Evolutionary conservation across 2,113 vertebrate species (phyloP).

Genomic region (Rhipidura dahli): DNA sequence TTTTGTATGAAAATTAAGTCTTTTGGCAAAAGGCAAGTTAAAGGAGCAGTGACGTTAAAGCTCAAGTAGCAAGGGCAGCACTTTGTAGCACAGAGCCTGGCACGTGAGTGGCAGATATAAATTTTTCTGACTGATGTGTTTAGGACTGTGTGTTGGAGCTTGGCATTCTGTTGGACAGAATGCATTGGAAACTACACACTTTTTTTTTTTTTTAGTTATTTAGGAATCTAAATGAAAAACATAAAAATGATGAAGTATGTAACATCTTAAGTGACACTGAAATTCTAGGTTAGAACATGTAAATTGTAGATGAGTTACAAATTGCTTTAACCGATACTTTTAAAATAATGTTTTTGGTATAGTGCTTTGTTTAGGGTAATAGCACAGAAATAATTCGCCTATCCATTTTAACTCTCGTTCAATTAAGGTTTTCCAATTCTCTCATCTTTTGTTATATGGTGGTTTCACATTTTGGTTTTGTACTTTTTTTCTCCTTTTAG

Average conservation of each 20-base stretch:
- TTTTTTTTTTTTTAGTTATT: background rate
- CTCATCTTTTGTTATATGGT: background rate
- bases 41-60: background rate
- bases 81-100: accelerated
- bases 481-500: background rate
- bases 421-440: background rate
- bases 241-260: background rate
- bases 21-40: background rate
- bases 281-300: background rate
- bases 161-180: accelerated
- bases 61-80: accelerated
- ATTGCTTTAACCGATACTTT: background rate
- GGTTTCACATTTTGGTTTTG: background rate
- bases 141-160: background rate
- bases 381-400: background rate
- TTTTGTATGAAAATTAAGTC: background rate
- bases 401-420: background rate
- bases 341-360: background rate
- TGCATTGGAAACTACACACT: accelerated
- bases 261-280: background rate
- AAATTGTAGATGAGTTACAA: background rate
- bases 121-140: background rate
- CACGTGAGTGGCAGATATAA: background rate
- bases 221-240: background rate
- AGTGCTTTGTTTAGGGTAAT: background rate